A percentile compares a stretch with the other conserved stretches of the same genome.
These are phyloP conservation scores for Mallotus villosus DNA, from an alignment of 2,797 vertebrate species.

Conservation along the genomic window DNA sequence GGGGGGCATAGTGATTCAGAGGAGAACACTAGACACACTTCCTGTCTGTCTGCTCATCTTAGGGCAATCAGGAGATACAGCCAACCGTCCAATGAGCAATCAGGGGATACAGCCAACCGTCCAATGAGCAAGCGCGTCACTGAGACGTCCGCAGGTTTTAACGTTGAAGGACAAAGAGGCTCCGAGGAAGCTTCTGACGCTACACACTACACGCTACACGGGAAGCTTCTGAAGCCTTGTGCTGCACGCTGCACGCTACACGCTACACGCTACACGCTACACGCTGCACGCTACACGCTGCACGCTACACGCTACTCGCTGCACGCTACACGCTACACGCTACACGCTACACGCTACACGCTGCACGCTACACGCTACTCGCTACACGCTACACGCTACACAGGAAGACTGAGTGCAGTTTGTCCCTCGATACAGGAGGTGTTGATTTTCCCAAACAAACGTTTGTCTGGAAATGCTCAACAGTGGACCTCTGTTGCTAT, in stretches of 20 bases:
- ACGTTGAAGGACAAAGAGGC: neutral
- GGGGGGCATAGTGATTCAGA: constrained; percentile 30
- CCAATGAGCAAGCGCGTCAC: neutral
- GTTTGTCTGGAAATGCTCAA: neutral
- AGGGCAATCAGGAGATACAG: constrained; percentile 10
- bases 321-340: neutral
- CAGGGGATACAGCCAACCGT: neutral
- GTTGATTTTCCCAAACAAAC: no score
- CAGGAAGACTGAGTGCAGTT: no score
- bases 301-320: neutral
- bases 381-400: neutral
- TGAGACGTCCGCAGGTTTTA: neutral
- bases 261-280: neutral
- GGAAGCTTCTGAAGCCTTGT: neutral
- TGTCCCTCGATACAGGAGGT: no score
- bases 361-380: no score
- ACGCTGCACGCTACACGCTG: neutral
- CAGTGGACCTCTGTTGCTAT: neutral
- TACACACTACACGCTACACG: neutral
- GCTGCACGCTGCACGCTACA: no score
- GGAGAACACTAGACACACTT: constrained; percentile 13
- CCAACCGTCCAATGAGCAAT: neutral
- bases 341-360: neutral
- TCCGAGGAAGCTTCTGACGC: neutral
- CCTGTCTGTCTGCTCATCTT: neutral